phyloP scores from a whole-genome alignment of 2,888 invertebrate genomes.

The Apamea crenata region DNA sequence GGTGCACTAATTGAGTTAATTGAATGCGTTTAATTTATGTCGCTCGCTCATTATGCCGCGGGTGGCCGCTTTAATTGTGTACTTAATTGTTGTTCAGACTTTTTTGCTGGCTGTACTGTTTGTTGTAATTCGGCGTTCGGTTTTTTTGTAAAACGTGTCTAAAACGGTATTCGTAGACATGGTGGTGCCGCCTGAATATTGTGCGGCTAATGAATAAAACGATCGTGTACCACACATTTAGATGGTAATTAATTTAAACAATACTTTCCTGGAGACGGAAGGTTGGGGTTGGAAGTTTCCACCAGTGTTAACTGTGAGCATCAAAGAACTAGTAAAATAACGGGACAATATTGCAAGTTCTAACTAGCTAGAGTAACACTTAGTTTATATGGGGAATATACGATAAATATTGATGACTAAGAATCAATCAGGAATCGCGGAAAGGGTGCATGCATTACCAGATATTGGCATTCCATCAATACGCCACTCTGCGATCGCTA shows the following conservation, averaged over 20 bases:
- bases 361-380: background rate
- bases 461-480: slow-evolving; percentile 46
- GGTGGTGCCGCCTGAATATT: slow-evolving; percentile 46
- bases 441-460: slow-evolving; percentile 16
- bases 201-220: slow-evolving; percentile 34
- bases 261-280: slow-evolving; percentile 8
- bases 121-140: slow-evolving; percentile 40
- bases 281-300: background rate
- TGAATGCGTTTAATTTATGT: slow-evolving; percentile 74
- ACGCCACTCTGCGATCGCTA: slow-evolving; percentile 32
- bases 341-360: background rate
- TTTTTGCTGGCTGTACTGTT: slow-evolving; percentile 53
- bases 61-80: slow-evolving; percentile 65
- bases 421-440: slow-evolving; percentile 18
- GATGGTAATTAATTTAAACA: slow-evolving; percentile 22
- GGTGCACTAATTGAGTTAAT: slow-evolving; percentile 82
- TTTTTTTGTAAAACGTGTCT: slow-evolving; percentile 48
- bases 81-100: slow-evolving; percentile 43
- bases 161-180: slow-evolving; percentile 58
- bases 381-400: background rate
- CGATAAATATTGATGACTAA: slow-evolving; percentile 37
- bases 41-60: slow-evolving; percentile 66
- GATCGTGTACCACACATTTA: slow-evolving; percentile 13
- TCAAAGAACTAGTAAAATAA: background rate
- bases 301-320: background rate